These are phyloP conservation scores for Spodoptera exigua DNA, from an alignment of 2,888 invertebrate genomes.

Conservation along the genomic window DNA sequence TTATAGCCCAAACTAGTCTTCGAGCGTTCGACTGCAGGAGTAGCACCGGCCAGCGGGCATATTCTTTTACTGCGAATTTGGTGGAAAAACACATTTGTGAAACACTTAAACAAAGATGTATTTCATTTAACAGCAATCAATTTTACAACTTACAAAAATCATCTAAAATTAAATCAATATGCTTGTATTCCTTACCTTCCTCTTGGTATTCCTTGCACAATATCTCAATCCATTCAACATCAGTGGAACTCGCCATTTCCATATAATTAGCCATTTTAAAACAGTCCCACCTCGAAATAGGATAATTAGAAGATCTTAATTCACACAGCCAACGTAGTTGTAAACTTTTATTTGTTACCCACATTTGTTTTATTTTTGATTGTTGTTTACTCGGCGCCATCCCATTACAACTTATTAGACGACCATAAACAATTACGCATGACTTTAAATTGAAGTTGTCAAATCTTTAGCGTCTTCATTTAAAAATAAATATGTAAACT, in stretches of 20 bases:
- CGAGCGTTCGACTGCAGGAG: conserved; percentile 58
- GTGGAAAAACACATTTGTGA: neutral
- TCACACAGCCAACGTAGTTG: conserved; percentile 11
- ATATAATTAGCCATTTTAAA: conserved; percentile 32
- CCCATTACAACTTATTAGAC: conserved; percentile 4
- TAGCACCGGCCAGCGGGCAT: conserved; percentile 47
- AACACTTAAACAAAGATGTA: too few relatives aligned
- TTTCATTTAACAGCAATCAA: too few relatives aligned
- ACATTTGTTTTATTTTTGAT: conserved; percentile 33
- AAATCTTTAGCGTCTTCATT: neutral
- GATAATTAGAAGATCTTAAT: conserved; percentile 6
- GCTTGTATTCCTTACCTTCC: conserved; percentile 57
- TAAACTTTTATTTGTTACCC: conserved; percentile 23
- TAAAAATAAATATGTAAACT: too few relatives aligned
- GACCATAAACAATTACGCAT: conserved; percentile 28
- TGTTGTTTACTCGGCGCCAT: conserved; percentile 29
- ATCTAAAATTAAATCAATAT: too few relatives aligned
- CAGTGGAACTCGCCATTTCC: conserved; percentile 18
- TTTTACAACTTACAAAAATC: too few relatives aligned
- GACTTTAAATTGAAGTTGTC: conserved; percentile 4
- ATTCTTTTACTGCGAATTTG: conserved; percentile 34
- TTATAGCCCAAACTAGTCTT: conserved; percentile 63
- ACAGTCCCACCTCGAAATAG: conserved; percentile 13
- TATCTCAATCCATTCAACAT: conserved; percentile 57
- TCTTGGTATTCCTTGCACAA: conserved; percentile 59